A percentile compares a stretch with the other conserved stretches of the same genome.
Evolutionary conservation across 1,140 invertebrate species (phyloP).

Genomic region (Tribolium madens): DNA sequence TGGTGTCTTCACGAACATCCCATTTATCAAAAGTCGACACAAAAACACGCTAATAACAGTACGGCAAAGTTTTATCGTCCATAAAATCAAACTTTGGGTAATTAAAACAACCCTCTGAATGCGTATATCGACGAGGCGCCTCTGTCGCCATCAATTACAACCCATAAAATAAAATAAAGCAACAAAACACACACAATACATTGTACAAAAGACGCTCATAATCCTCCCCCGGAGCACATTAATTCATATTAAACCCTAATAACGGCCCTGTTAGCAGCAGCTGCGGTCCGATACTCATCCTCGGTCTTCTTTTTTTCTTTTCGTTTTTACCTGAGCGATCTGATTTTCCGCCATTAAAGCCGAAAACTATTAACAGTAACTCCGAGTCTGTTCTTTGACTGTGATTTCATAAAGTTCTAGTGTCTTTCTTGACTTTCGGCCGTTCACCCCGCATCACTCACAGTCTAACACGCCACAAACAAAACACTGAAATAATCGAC

Average conservation of each 20-base stretch:
- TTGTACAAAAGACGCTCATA: slow-evolving; percentile 13
- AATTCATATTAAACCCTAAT: slow-evolving; percentile 11
- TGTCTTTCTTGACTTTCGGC: slow-evolving; percentile 7
- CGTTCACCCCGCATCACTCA: slow-evolving; percentile 38
- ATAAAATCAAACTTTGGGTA: slow-evolving; percentile 18
- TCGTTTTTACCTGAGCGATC: slow-evolving; percentile 59
- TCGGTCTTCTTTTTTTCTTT: not conserved
- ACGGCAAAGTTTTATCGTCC: not conserved
- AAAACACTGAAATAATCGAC: not conserved
- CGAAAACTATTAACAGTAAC: slow-evolving; percentile 41
- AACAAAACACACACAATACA: not conserved
- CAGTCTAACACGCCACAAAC: slow-evolving; percentile 29
- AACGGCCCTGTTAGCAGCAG: not conserved
- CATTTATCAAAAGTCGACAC: slow-evolving; percentile 18
- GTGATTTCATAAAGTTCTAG: slow-evolving; percentile 15
- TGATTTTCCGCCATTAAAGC: slow-evolving; percentile 62
- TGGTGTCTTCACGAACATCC: not conserved
- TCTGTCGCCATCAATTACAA: slow-evolving; percentile 5
- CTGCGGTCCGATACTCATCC: not conserved
- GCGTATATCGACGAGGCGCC: not conserved
- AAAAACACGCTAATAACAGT: slow-evolving; percentile 18
- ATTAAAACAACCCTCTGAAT: slow-evolving; percentile 8
- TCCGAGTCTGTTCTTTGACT: not conserved
- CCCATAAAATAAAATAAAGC: slow-evolving; percentile 26
- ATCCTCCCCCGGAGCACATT: slow-evolving; percentile 2